Evolutionary conservation across 1,140 invertebrate species (phyloP).

Genomic region (Cotesia vestalis): DNA sequence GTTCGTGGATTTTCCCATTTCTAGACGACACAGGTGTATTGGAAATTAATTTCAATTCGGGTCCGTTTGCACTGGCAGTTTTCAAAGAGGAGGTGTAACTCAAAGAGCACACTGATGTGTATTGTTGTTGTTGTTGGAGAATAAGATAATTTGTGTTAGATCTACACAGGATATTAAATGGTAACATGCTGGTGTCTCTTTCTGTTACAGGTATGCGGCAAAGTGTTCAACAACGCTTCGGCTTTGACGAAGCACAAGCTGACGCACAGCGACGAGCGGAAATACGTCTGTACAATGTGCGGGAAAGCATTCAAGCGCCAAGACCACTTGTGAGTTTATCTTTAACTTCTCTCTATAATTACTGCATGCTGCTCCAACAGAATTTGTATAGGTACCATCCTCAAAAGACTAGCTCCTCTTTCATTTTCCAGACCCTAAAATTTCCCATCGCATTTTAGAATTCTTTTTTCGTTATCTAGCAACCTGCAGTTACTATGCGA

Average conservation of each 20-base stretch:
- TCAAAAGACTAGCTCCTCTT: too few species aligned
- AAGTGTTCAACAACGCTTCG: conserved; percentile 96
- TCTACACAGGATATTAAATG: conserved; percentile 12
- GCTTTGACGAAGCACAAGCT: conserved; percentile 97
- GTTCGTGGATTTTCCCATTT: conserved; percentile 21
- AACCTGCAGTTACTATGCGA: too few species aligned
- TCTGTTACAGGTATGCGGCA: conserved; percentile 83
- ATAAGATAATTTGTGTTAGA: too few species aligned
- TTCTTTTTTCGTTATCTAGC: too few species aligned
- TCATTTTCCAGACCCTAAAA: too few species aligned
- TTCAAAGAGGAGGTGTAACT: too few species aligned
- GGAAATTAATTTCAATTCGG: conserved; percentile 55
- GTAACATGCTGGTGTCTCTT: conserved; percentile 45
- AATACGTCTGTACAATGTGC: conserved; percentile 94
- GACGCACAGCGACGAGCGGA: conserved; percentile 96
- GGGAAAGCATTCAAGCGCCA: conserved; percentile 98
- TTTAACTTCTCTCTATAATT: conserved; percentile 23
- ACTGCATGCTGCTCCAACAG: neutral
- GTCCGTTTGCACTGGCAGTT: too few species aligned
- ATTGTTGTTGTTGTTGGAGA: too few species aligned
- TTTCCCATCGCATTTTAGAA: too few species aligned
- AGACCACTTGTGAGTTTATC: conserved; percentile 92
- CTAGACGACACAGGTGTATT: conserved; percentile 48
- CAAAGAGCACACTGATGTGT: too few species aligned
- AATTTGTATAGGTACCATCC: too few species aligned